phyloP scores from a whole-genome alignment of 2,113 vertebrate genomes.

The Empidonax traillii region DNA sequence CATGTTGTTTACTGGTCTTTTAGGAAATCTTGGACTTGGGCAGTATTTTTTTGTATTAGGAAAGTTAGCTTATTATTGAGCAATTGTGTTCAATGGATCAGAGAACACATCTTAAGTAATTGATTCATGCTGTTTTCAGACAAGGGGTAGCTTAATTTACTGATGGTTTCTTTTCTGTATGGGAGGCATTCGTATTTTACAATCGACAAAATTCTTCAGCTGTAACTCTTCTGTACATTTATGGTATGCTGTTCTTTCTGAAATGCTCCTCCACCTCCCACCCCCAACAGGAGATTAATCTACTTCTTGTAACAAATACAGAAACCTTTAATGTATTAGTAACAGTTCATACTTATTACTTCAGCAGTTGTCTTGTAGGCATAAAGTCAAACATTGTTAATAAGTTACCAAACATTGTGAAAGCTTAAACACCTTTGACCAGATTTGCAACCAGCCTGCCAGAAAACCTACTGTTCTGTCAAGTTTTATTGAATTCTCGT shows the following conservation, averaged over 20 bases:
- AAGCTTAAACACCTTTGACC: conserved; percentile 56
- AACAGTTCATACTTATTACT: neutral
- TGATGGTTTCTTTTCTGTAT: neutral
- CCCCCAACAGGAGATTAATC: neutral
- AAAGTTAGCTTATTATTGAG: neutral
- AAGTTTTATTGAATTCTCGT: neutral
- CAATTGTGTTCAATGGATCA: neutral
- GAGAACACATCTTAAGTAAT: neutral
- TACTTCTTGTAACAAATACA: neutral
- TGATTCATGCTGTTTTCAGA: neutral
- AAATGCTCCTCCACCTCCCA: neutral
- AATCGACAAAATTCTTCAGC: neutral
- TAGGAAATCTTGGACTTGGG: neutral
- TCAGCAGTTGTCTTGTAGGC: neutral
- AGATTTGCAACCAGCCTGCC: neutral
- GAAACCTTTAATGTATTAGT: neutral
- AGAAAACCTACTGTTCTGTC: conserved; percentile 1
- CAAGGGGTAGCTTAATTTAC: neutral
- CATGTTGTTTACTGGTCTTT: neutral
- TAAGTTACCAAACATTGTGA: conserved; percentile 49
- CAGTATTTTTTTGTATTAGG: neutral
- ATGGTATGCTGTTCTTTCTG: neutral
- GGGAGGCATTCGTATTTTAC: neutral
- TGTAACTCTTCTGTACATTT: neutral
- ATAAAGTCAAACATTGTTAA: conserved; percentile 30